Conservation (phyloP, 53 echinoderm and acorn worm species). For the Echinarachnius parma region DNA sequence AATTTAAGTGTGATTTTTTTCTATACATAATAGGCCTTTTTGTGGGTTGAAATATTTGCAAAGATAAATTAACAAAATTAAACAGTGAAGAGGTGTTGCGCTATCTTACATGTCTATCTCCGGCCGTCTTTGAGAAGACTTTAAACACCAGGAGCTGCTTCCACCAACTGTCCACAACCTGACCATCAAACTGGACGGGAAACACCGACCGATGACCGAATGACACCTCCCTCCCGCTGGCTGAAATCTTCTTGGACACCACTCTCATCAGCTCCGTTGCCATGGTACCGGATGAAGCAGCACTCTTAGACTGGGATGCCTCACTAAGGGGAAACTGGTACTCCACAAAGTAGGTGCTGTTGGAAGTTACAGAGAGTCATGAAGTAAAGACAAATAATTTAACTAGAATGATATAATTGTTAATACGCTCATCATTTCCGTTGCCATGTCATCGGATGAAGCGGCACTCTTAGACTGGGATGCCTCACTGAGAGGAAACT, state of each 20-base stretch:
- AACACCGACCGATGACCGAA: constrained; percentile 98
- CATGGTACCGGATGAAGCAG: constrained; percentile 61
- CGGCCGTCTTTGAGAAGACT: constrained; percentile 72
- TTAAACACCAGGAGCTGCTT: constrained; percentile 87
- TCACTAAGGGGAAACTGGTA: constrained; percentile 89
- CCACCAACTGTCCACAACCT: constrained; percentile 93
- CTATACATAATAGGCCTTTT: no score
- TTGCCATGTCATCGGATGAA: no score
- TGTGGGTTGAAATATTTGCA: no score
- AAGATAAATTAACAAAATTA: no score
- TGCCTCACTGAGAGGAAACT: no score
- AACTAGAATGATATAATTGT: no score
- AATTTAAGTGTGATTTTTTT: no score
- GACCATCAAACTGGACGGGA: constrained; percentile 90
- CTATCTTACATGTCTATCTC: constrained; percentile 53
- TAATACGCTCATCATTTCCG: no score
- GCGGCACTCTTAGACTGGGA: no score
- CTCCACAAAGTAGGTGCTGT: constrained; percentile 97
- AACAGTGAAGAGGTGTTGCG: no score
- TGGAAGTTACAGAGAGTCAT: no score
- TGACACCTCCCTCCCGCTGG: constrained; percentile 46
- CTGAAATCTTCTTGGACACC: constrained; percentile 80
- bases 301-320: constrained; percentile 14
- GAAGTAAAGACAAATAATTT: no score
- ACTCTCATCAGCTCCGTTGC: constrained; percentile 96